phyloP scores from a whole-genome alignment of 2,888 invertebrate genomes.

The Dicyrtomina minuta region DNA sequence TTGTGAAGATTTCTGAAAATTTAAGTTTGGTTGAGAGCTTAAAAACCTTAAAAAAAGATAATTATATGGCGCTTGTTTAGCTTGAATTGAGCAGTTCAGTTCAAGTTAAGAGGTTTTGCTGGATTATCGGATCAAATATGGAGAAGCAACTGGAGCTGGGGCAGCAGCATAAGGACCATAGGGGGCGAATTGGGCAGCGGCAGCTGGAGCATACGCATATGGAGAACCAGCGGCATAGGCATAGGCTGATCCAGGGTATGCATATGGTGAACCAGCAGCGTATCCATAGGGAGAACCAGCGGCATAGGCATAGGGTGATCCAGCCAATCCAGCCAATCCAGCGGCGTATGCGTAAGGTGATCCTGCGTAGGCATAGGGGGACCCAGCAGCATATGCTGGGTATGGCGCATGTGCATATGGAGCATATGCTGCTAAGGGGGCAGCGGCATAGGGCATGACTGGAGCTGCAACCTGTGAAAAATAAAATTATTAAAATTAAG shows the following conservation, averaged over 20 bases:
- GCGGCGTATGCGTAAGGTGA: conserved; percentile 3
- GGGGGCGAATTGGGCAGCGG: no score
- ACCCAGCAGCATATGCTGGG: neutral
- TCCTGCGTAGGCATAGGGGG: neutral
- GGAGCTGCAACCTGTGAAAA: conserved; percentile 2
- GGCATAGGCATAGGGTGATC: neutral
- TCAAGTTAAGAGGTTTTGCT: no score
- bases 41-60: no score
- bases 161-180: no score
- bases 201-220: no score
- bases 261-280: neutral
- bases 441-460: neutral
- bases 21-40: no score
- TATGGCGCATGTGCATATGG: neutral
- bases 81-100: no score
- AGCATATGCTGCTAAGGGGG: conserved; percentile 5
- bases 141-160: no score
- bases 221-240: no score
- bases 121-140: no score
- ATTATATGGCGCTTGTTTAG: no score
- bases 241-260: neutral
- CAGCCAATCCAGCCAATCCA: neutral
- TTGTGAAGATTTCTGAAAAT: no score
- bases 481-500: neutral
- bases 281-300: neutral